These are phyloP conservation scores for Bombus ignitus DNA, from an alignment of 1,140 invertebrate species.

Conservation along the genomic window DNA sequence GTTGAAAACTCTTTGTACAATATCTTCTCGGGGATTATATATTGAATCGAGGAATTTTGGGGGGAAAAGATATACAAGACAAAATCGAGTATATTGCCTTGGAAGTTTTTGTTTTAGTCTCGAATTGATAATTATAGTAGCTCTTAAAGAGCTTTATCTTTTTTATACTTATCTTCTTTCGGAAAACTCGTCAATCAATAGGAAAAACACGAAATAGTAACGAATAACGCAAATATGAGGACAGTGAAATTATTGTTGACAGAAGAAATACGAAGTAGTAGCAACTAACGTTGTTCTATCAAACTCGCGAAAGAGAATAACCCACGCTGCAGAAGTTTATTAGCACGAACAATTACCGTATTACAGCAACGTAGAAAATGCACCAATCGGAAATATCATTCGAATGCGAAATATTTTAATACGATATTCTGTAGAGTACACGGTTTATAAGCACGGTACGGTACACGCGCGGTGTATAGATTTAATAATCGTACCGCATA, in stretches of 20 bases:
- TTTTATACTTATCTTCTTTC: no score
- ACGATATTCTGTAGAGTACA: slow-evolving; percentile 10
- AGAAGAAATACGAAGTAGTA: not conserved
- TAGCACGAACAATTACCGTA: slow-evolving; percentile 18
- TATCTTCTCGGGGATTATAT: not conserved
- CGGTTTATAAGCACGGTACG: slow-evolving; percentile 21
- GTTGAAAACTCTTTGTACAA: not conserved
- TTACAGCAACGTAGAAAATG: slow-evolving; percentile 38
- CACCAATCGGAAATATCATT: slow-evolving; percentile 21
- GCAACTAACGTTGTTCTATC: not conserved
- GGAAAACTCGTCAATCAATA: no score
- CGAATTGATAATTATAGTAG: not conserved
- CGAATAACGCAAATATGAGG: no score
- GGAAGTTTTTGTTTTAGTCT: not conserved
- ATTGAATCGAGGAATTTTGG: no score
- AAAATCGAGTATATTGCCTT: not conserved
- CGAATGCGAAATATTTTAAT: slow-evolving; percentile 42
- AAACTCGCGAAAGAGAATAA: slow-evolving; percentile 39
- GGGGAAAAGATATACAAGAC: fast-evolving
- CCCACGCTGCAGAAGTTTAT: slow-evolving; percentile 40
- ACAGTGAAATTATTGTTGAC: not conserved
- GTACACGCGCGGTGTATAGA: slow-evolving; percentile 18
- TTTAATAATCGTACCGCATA: slow-evolving; percentile 51
- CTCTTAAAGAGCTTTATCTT: no score
- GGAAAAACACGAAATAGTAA: no score